Conservation (phyloP, 2,797 vertebrate species). For the Serranus cabrilla region DNA sequence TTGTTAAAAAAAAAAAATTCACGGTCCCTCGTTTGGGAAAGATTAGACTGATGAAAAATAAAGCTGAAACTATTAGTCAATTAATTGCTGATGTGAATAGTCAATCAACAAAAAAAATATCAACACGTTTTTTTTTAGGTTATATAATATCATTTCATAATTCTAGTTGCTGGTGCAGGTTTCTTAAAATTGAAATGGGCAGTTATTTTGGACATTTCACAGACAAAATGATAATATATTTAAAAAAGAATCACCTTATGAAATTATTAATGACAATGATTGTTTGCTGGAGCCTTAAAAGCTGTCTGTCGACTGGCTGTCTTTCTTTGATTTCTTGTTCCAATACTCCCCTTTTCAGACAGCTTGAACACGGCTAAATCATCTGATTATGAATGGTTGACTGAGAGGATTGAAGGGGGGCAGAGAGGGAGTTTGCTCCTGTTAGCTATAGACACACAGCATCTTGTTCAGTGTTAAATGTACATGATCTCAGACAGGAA, state of each 20-base stretch:
- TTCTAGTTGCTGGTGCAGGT: not conserved
- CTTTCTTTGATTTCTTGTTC: not conserved
- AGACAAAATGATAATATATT: not conserved
- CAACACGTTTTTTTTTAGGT: too few relatives aligned
- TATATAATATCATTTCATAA: too few relatives aligned
- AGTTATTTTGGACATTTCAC: not conserved
- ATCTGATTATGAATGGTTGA: conserved; percentile 14
- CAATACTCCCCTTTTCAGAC: conserved; percentile 11
- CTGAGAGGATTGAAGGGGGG: not conserved
- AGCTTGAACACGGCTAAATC: conserved; percentile 21
- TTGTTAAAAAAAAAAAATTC: not conserved
- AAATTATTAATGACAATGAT: not conserved
- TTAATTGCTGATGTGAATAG: not conserved
- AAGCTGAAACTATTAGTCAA: not conserved
- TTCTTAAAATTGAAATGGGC: not conserved
- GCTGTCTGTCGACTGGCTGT: too few relatives aligned
- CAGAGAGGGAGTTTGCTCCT: conserved; percentile 25
- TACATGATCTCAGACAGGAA: conserved; percentile 71
- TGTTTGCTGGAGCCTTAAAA: not conserved
- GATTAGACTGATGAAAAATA: not conserved
- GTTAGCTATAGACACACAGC: conserved; percentile 38
- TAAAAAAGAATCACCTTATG: not conserved
- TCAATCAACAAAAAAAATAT: not conserved
- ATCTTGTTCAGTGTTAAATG: conserved; percentile 55
- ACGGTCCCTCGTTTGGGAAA: not conserved